Conservation (phyloP, 2,113 vertebrate species). For the Mus pahari region DNA sequence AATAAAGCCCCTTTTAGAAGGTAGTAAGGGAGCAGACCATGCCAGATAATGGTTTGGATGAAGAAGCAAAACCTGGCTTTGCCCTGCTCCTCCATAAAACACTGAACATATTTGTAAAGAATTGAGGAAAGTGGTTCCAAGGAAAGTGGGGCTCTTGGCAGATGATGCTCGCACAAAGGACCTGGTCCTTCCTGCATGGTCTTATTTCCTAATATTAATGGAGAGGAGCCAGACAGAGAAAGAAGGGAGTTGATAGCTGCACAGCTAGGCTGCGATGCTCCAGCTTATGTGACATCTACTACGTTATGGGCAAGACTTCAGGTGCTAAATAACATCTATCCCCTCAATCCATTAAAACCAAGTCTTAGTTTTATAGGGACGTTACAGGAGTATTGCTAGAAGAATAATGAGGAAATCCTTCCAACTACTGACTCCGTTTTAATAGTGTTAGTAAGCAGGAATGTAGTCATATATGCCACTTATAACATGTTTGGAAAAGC, state of each 20-base stretch:
- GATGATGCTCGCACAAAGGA: neutral
- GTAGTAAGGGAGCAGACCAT: rapidly evolving
- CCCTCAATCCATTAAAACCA: neutral
- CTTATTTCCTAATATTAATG: neutral
- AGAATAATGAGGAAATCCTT: neutral
- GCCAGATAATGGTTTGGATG: neutral
- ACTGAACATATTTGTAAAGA: neutral
- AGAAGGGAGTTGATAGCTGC: neutral
- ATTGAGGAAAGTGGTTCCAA: neutral
- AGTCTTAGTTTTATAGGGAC: neutral
- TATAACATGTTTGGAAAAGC: neutral
- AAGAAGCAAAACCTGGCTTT: neutral
- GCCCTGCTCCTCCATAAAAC: neutral
- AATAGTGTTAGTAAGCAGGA: neutral
- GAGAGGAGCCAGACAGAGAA: neutral
- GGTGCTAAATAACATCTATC: neutral
- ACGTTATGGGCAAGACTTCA: rapidly evolving
- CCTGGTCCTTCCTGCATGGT: too few relatives aligned
- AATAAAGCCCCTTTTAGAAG: neutral
- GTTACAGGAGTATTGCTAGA: neutral
- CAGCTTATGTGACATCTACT: neutral
- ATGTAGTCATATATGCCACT: neutral
- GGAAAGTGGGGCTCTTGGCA: neutral
- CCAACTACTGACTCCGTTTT: neutral
- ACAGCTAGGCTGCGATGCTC: neutral